These are phyloP conservation scores for Gavialis gangeticus DNA, from an alignment of 2,113 vertebrate species.

Conservation along the genomic window DNA sequence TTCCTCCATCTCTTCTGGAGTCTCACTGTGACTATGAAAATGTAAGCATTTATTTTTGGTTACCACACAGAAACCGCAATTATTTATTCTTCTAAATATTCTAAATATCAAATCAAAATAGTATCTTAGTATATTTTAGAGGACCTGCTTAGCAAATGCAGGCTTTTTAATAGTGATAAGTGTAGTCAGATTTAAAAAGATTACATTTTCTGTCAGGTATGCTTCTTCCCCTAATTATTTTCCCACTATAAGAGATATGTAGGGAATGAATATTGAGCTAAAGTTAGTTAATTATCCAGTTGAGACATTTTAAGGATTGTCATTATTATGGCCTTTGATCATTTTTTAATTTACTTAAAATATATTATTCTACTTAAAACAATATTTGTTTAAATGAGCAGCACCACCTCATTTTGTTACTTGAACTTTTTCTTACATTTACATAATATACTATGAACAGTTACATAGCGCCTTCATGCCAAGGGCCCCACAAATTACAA, in stretches of 20 bases:
- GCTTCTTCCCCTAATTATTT: neutral
- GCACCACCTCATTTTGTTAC: neutral
- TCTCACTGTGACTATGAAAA: neutral
- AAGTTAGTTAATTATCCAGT: neutral
- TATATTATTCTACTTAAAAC: neutral
- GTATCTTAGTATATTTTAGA: neutral
- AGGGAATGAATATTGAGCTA: neutral
- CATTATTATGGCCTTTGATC: neutral
- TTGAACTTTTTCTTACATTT: neutral
- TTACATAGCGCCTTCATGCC: neutral
- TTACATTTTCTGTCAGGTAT: neutral
- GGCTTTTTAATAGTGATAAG: neutral
- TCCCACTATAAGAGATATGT: neutral
- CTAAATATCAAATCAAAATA: neutral
- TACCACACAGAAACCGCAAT: neutral
- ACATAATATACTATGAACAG: neutral
- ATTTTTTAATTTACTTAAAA: neutral
- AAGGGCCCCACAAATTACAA: neutral
- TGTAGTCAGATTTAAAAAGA: neutral
- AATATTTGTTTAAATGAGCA: accelerated
- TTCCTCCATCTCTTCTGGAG: neutral
- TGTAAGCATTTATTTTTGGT: neutral
- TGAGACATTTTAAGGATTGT: neutral
- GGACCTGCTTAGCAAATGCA: neutral
- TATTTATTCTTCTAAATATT: neutral